phyloP scores from a whole-genome alignment of 2,888 invertebrate species.

The Diplazon laetatorius region DNA sequence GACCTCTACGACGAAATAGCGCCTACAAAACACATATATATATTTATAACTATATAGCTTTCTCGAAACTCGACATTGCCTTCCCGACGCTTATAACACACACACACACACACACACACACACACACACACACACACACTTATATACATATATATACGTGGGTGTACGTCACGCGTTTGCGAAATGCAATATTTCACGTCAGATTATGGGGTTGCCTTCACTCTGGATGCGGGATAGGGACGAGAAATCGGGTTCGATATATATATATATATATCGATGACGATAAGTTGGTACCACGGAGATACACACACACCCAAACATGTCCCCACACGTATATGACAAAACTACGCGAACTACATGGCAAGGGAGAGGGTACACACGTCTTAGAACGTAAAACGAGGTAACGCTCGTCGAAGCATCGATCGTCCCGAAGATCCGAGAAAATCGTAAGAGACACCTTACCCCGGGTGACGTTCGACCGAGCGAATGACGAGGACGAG shows the following conservation, averaged over 20 bases:
- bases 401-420: conserved; percentile 44
- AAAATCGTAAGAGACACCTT: conserved; percentile 59
- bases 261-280: too few species aligned
- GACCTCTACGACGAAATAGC: background rate
- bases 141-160: conserved; percentile 17
- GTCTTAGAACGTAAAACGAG: background rate
- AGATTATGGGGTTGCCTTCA: conserved; percentile 68
- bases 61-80: conserved; percentile 34
- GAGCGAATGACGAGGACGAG: conserved; percentile 50
- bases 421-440: conserved; percentile 54
- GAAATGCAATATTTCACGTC: conserved; percentile 76
- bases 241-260: conserved; percentile 61
- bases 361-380: conserved; percentile 10
- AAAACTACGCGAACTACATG: conserved; percentile 29
- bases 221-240: conserved; percentile 42
- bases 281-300: conserved; percentile 63
- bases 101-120: conserved; percentile 1
- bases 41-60: conserved; percentile 5
- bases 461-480: conserved; percentile 49
- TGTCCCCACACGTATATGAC: conserved; percentile 8
- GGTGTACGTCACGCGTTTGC: conserved; percentile 64
- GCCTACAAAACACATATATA: background rate
- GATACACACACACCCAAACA: conserved; percentile 4
- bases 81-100: conserved; percentile 11
- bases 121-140: background rate